A percentile compares a stretch with the other conserved stretches of the same genome.
phyloP scores from a whole-genome alignment of 2,797 vertebrate genomes.

The Falco naumanni region DNA sequence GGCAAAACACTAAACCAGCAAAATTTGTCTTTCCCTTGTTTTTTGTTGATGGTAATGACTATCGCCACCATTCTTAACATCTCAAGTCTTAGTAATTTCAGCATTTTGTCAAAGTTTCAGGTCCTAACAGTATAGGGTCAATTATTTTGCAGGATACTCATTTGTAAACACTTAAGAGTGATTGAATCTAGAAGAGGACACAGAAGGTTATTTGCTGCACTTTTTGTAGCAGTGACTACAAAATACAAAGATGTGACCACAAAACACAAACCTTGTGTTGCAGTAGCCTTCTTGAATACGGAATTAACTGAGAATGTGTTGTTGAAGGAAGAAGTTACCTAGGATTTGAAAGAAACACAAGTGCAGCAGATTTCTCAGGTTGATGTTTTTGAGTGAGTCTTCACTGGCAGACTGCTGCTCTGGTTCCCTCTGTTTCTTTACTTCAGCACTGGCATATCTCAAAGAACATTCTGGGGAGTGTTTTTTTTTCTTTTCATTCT shows the following conservation, averaged over 20 bases:
- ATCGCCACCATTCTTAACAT: neutral
- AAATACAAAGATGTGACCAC: neutral
- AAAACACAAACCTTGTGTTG: neutral
- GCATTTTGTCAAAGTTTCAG: neutral
- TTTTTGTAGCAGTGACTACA: neutral
- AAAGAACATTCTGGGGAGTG: neutral
- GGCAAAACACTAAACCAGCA: neutral
- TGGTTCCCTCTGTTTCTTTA: neutral
- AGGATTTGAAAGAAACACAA: neutral
- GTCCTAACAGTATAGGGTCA: neutral
- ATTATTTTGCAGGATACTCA: neutral
- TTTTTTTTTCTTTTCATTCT: neutral
- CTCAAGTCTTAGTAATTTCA: neutral
- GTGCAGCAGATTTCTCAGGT: neutral
- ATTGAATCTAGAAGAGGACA: neutral
- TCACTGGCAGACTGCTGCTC: neutral
- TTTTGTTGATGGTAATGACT: neutral
- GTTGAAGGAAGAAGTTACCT: neutral
- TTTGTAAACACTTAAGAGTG: neutral
- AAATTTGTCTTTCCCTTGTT: neutral
- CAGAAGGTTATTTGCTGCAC: neutral
- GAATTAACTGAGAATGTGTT: neutral
- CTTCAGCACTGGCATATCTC: neutral
- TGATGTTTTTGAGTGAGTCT: neutral
- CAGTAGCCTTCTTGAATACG: neutral